Evolutionary conservation across 2,113 vertebrate species (phyloP), one percentile per base, ranked within the genome.

Genomic region (Brachyhypopomus occidentalis): DNA sequence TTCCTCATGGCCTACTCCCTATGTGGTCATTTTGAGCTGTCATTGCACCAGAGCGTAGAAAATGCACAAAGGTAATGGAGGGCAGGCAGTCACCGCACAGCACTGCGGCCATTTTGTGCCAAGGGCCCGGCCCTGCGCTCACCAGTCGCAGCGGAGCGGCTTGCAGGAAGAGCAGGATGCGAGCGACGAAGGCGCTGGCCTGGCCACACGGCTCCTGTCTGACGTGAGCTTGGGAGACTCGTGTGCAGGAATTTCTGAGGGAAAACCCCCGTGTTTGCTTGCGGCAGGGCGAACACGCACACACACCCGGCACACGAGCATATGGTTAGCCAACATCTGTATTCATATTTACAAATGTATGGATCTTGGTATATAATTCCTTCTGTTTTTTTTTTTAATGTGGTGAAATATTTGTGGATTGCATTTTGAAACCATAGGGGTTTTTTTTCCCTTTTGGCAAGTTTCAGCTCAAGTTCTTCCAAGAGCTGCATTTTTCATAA

Each of bases 301-400:
- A 71, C 48, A 72, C 22, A 62, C n/a, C 30, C 27, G 76, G 58
- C 38, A 78, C 72, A 78, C 22, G 45, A 17, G n/a, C 84, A 82
- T 64, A 73, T 84, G 82, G 79, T 74, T 67, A 25, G 67, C 83
- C 73, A 83, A 79, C 66, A 76, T 79, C 82, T 83, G 77, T 72
- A 81, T 73, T 81, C 78, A 45, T 67, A 66, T 84, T 86, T 79
- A 82, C 73, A 86, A 80, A 77, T 86, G 67, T 82, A 79, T 77
- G 56, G 62, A 67, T 77, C 30, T 30, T 64, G 59, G 62, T 78
- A 38, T 70, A 12, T 77, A 67, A 71, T 73, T 59, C 66, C 59
- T 80, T 41, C 62, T 62, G 17, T 64, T 84, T 88, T 80, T 70
- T 80, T 48, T n/a, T n/a, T n/a, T n/a, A n/a, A 84, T 62, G 23